Conservation (phyloP, 2,797 vertebrate species). For the Poecilia wingei region DNA sequence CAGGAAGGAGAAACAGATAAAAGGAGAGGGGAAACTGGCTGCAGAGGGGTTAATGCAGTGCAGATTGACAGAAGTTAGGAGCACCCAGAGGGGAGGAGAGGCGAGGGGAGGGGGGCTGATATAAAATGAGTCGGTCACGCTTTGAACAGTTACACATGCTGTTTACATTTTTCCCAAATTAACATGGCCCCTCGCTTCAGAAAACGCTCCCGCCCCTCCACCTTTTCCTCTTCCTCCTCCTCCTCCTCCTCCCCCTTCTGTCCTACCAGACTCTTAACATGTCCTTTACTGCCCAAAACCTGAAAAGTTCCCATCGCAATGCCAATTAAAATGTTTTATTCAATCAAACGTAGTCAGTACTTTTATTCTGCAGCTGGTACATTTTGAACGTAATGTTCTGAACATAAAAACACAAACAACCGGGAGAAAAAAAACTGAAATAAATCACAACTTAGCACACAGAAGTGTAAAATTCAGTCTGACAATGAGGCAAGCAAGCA, state of each 20-base stretch:
- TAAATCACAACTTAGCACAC: neutral
- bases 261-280: conserved; percentile 41
- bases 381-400: neutral
- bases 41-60: conserved; percentile 77
- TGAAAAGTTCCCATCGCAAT: neutral
- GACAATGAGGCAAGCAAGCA: neutral
- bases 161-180: conserved; percentile 91
- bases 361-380: neutral
- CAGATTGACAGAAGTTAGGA: conserved; percentile 81
- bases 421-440: neutral
- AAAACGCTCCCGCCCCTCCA: conserved; percentile 64
- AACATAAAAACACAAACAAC: neutral
- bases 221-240: conserved; percentile 50
- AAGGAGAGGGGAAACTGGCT: conserved; percentile 61
- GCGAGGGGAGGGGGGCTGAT: conserved; percentile 78
- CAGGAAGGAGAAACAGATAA: conserved; percentile 62
- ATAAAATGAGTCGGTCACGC: conserved; percentile 89
- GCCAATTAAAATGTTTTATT: neutral
- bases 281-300: conserved; percentile 32
- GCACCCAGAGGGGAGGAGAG: conserved; percentile 78
- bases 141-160: conserved; percentile 90
- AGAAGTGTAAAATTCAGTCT: neutral
- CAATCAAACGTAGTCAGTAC: neutral
- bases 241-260: conserved; percentile 40
- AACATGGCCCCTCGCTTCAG: conserved; percentile 86